A percentile compares a stretch with the other conserved stretches of the same genome.
Conservation (phyloP, 2,113 vertebrate genomes). For the Chinchilla lanigera region DNA sequence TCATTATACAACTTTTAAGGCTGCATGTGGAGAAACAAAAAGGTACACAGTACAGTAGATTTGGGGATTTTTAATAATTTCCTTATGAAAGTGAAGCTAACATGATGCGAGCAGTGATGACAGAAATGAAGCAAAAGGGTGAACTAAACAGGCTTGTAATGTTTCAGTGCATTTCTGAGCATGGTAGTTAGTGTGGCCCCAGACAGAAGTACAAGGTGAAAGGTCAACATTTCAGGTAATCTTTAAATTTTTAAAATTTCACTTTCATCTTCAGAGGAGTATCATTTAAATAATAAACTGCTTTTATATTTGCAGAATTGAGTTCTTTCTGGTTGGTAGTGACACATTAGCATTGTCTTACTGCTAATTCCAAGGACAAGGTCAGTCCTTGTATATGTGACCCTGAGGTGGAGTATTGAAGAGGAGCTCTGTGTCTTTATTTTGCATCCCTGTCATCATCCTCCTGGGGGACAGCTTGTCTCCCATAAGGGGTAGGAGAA, state of each 20-base stretch:
- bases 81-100: neutral
- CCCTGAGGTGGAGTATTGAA: neutral
- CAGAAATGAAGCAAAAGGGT: neutral
- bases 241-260: neutral
- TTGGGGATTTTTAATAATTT: neutral
- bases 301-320: neutral
- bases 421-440: neutral
- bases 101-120: neutral
- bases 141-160: neutral
- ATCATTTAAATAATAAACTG: neutral
- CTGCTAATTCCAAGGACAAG: constrained; percentile 24
- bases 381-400: neutral
- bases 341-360: neutral
- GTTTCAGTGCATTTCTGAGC: neutral
- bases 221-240: neutral
- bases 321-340: neutral
- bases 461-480: neutral
- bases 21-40: neutral
- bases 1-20: neutral
- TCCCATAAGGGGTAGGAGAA: neutral
- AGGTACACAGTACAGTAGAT: neutral
- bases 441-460: neutral
- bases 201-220: neutral
- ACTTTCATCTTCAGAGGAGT: neutral
- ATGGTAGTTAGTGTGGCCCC: neutral